Percentiles rank a stretch among this genome's conserved stretches.
Conservation (phyloP, 2,888 invertebrate genomes). For the Stenotaenia linearis region DNA sequence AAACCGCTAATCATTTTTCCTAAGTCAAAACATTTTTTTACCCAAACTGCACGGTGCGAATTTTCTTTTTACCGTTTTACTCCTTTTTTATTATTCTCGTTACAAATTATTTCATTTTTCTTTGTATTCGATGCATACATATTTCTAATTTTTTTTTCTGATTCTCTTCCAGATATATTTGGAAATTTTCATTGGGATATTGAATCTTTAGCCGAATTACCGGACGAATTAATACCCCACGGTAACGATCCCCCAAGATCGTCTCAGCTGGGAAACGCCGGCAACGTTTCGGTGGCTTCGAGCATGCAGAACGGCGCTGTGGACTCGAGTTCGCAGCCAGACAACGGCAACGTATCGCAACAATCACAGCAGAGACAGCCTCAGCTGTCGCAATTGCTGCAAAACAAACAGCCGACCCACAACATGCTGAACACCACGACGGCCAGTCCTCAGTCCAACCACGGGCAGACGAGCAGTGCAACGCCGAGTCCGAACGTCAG, state of each 20-base stretch:
- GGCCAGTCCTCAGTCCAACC: constrained; percentile 35
- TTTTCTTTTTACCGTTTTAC: not conserved
- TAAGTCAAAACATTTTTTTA: not conserved
- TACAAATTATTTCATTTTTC: not conserved
- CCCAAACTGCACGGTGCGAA: too few relatives aligned
- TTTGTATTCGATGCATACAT: not conserved
- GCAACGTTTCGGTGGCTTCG: constrained; percentile 23
- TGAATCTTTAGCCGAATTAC: constrained; percentile 71
- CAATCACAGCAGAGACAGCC: constrained; percentile 38
- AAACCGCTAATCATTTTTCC: not conserved
- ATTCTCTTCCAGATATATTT: constrained; percentile 62
- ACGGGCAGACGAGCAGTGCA: constrained; percentile 32
- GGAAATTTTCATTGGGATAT: constrained; percentile 79
- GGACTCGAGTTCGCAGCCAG: constrained; percentile 35
- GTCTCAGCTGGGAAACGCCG: constrained; percentile 33
- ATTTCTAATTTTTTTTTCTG: not conserved
- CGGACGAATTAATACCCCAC: constrained; percentile 70
- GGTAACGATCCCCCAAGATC: constrained; percentile 45
- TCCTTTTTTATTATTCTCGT: not conserved
- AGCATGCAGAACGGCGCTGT: constrained; percentile 39
- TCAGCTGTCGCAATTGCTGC: constrained; percentile 37
- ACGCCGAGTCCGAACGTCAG: constrained; percentile 37
- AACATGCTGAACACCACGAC: constrained; percentile 31
- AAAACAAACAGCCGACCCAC: constrained; percentile 35
- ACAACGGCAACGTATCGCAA: constrained; percentile 58